Base-by-base conservation (phyloP, 2,888 invertebrate species). In the Nemotelus pantherinus region DNA sequence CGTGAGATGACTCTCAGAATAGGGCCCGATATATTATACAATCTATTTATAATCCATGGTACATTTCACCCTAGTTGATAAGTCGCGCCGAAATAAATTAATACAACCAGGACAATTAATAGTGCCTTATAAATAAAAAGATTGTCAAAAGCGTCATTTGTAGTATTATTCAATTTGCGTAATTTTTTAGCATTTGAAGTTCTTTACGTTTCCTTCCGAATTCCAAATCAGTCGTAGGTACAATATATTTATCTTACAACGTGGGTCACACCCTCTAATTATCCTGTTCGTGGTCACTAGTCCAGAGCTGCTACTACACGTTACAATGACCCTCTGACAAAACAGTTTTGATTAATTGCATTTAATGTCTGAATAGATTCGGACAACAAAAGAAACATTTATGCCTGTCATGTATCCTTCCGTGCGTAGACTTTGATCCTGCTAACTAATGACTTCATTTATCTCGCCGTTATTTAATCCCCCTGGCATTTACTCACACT, bases 401-500 rank as follows among this genome's bases (percentile, higher is more conserved):
- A 74, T 74, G 74, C 74, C 48, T 43, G 74, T 74, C 74, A 74
- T 74, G 74, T 74, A 60, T 74, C 60, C 74, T 74, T 63, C 43
- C 60, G 60, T 60, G 74, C 70, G 55, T 55, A 63, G 74, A 45
- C 74, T 74, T 76, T 65, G 76, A 79, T 81, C 83, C 82, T 83
- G 82, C 83, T 84, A 86, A 85, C 87, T 87, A 86, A 86, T 86
- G 87, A 87, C 86, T 86, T 86, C 87, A 86, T 86, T 86, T 87
- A 87, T 86, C 87, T 84, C 85, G 84, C 83, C 74, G 74, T 74
- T 74, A 48, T 60, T 48, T 74, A 74, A 74, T 84, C 84, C 84
- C 85, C 85, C 84, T 82, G 83, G 84, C 84, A 84, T 83, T 77
- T 68, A 60, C 65, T 78, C 78, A 78, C 68, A 65, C 72, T 64